Conservation (phyloP, 2,113 vertebrate genomes). For the Saimiri boliviensis region DNA sequence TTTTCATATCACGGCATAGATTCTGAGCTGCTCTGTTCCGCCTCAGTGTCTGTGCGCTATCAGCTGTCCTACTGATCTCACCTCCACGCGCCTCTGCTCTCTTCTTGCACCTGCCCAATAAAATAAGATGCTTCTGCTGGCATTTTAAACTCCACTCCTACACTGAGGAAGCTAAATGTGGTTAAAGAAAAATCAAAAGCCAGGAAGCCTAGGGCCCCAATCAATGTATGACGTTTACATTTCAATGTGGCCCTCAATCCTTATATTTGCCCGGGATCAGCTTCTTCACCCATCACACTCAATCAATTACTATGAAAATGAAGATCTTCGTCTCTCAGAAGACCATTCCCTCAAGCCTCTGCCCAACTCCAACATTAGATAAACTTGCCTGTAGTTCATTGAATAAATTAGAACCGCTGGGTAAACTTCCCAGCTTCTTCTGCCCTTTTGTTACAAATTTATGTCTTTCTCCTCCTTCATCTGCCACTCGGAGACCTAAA, state of each 20-base stretch:
- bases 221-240: neutral
- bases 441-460: neutral
- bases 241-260: neutral
- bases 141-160: neutral
- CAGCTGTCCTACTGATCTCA: neutral
- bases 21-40: neutral
- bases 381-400: neutral
- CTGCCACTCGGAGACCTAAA: neutral
- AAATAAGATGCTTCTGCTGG: neutral
- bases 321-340: neutral
- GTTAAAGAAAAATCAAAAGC: neutral
- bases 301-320: neutral
- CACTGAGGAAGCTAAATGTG: neutral
- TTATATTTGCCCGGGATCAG: neutral
- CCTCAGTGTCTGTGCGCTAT: rapidly evolving
- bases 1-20: neutral
- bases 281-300: neutral
- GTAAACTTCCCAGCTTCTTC: neutral
- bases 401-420: neutral
- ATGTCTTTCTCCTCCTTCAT: neutral
- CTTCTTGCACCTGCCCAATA: neutral
- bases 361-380: neutral
- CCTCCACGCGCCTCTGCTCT: neutral
- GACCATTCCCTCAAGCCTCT: neutral
- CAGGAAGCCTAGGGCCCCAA: neutral